Percentiles rank a stretch among this genome's conserved stretches.
Evolutionary conservation across 2,888 invertebrate genomes (phyloP).

Genomic region (Sinhomidia bicolor): DNA sequence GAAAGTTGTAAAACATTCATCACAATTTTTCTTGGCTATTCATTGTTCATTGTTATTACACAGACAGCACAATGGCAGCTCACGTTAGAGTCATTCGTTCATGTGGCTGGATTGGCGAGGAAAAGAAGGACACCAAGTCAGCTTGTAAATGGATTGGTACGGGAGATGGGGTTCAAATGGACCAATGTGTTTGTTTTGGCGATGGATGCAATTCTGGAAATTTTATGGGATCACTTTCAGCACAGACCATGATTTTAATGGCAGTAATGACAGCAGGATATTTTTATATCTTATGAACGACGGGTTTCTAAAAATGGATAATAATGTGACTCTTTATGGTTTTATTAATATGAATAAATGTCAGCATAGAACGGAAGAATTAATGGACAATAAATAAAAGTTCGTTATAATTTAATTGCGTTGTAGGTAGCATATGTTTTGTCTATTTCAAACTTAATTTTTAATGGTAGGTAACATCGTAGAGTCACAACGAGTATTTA

Average conservation of each 20-base stretch:
- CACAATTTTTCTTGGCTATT: not conserved
- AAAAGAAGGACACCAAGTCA: not conserved
- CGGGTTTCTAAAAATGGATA: not conserved
- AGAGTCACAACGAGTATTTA: too few relatives aligned
- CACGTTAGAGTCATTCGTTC: slow-evolving; percentile 61
- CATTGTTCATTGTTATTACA: not conserved
- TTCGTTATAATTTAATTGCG: too few relatives aligned
- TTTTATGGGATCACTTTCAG: slow-evolving; percentile 29
- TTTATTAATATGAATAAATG: not conserved
- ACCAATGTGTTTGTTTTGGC: slow-evolving; percentile 59
- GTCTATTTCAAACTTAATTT: too few relatives aligned
- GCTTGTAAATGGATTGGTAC: slow-evolving; percentile 58
- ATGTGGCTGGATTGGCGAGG: slow-evolving; percentile 71
- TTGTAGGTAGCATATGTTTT: too few relatives aligned
- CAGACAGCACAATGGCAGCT: slow-evolving; percentile 29
- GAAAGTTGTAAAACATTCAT: not conserved
- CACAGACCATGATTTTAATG: slow-evolving; percentile 42
- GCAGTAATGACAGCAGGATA: slow-evolving; percentile 35
- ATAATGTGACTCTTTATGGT: not conserved
- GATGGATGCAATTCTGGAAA: slow-evolving; percentile 60
- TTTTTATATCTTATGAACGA: slow-evolving; percentile 61
- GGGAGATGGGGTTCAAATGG: slow-evolving; percentile 51
- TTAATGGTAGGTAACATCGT: too few relatives aligned
- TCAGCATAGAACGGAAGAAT: too few relatives aligned
- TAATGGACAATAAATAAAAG: not conserved